Evolutionary conservation across 2,888 invertebrate species (phyloP), one percentile per base, ranked within the genome.

Genomic region (Atrina japonica): DNA sequence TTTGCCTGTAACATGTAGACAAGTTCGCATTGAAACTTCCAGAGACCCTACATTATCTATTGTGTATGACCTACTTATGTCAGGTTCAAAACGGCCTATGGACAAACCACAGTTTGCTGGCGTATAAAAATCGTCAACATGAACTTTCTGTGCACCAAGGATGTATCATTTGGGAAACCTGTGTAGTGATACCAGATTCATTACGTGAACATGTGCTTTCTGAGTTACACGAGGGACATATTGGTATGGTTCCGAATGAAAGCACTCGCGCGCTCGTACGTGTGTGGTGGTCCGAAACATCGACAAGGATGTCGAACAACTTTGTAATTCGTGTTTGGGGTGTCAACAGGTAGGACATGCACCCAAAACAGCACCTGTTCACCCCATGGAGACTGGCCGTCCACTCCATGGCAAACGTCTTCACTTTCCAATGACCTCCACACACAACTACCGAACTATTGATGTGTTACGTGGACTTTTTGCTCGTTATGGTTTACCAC

Each of bases 211-310:
- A n/a, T 2, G 29, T 55, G 3, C 21, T 66, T 14, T 0, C n/a
- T 14, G 56, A 66, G 45, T 1, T 56, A 30, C 56, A 66, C 43
- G 25, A 2, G 16, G 66, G 66, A 23, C 66, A 66, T 56, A 53
- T 30, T 25, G 66, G 66, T n/a, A 40, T 66, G 29, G 66, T 56
- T n/a, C n/a, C 16, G 9, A 29, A 66, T 66, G 56, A 66, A 66
- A 2, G 14, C 55, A 6, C 9, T 56, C 27, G 66, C 66, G 9
- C 40, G 56, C 2, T 52, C 53, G 16, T 66, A 45, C 30, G 53
- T 64, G n/a, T n/a, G 27, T 64, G 64, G 64, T 64, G 64, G 64
- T 40, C 50, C 3, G 21, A 14, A 23, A 27, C n/a, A 53, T 53
- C 16, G 53, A 53, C 1, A 25, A 1, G 6, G 53, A 53, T 25